A percentile compares a stretch with the other conserved stretches of the same genome.
phyloP scores from a whole-genome alignment of 2,113 vertebrate genomes.

The Sinocyclocheilus maitianheensis region DNA sequence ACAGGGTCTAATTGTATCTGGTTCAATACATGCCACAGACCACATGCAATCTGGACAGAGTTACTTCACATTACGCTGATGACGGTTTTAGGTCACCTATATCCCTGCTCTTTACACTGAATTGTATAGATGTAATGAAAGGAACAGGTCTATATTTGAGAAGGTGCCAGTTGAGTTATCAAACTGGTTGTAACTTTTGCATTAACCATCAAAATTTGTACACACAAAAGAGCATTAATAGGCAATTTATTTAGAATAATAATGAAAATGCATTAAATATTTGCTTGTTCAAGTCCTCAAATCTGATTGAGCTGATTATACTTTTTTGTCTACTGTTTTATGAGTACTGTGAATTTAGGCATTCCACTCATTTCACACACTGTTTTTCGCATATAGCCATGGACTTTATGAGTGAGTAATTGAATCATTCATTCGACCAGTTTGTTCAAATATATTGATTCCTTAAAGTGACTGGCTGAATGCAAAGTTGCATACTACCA shows the following conservation, averaged over 20 bases:
- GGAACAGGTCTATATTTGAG: not conserved
- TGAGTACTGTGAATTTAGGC: not conserved
- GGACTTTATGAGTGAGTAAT: not conserved
- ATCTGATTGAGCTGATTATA: not conserved
- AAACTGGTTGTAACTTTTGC: not conserved
- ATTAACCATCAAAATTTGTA: not conserved
- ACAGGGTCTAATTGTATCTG: not conserved
- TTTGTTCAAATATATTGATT: not conserved
- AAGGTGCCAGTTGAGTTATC: not conserved
- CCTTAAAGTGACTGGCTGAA: not conserved
- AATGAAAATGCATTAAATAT: not conserved
- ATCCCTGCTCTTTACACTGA: not conserved
- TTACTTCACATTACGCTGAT: not conserved
- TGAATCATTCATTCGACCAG: not conserved
- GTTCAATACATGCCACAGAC: not conserved
- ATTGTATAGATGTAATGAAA: not conserved
- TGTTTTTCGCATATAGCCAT: not conserved
- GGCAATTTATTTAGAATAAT: not conserved
- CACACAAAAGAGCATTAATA: not conserved
- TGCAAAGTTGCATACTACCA: no score
- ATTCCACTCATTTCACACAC: no score
- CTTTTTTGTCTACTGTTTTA: not conserved
- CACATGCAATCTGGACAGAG: not conserved
- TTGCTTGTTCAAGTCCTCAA: not conserved
- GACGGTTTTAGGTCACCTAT: not conserved